These are phyloP conservation scores for Oscheius sp. DNA, from an alignment of 2,888 invertebrate genomes.

Conservation along the genomic window DNA sequence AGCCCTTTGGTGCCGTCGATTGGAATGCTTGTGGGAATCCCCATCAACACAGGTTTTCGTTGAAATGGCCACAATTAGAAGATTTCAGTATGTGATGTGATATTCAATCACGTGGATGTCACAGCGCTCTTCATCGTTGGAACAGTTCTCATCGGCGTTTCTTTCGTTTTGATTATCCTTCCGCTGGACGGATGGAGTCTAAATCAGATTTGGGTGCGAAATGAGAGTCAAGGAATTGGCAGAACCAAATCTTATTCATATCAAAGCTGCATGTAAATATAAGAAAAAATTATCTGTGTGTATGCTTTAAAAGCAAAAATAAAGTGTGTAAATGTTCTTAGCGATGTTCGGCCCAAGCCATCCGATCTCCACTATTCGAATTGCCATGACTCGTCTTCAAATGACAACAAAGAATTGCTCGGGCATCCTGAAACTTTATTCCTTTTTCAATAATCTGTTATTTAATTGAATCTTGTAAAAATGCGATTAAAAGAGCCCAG, in stretches of 20 bases:
- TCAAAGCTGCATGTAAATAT: not conserved
- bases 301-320: conserved; percentile 13
- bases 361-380: not conserved
- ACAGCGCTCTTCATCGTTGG: conserved; percentile 44
- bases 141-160: conserved; percentile 46
- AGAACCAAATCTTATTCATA: not conserved
- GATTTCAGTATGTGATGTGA: conserved; percentile 52
- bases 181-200: conserved; percentile 30
- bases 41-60: conserved; percentile 86
- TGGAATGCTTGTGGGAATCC: conserved; percentile 90
- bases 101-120: conserved; percentile 41
- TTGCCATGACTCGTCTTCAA: not conserved
- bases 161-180: conserved; percentile 53
- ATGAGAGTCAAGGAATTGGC: not conserved
- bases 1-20: conserved; percentile 93
- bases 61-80: not conserved
- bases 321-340: not conserved
- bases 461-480: no score
- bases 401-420: not conserved
- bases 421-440: not conserved
- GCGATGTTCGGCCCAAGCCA: conserved; percentile 4
- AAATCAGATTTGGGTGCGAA: not conserved
- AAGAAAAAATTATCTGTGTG: not conserved
- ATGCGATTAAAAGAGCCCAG: no score
- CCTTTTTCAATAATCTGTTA: no score